Evolutionary conservation across 2,888 invertebrate species (phyloP), one percentile per base, ranked within the genome.

Genomic region (Drosophila tanythrix): DNA sequence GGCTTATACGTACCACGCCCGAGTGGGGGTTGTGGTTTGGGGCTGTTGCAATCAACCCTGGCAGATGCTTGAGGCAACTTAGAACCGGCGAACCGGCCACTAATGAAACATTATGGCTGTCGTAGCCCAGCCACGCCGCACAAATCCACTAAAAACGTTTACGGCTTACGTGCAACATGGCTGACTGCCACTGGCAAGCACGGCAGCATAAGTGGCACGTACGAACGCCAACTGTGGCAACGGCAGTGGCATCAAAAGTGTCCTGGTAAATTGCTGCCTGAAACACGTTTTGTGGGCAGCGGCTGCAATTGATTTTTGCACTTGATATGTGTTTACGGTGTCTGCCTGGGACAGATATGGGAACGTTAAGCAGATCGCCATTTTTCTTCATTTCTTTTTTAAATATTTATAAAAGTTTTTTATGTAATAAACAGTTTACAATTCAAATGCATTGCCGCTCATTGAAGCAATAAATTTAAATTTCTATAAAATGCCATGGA

Each of bases 71-170:
- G 55, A 53, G 69, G 55, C 46, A 27, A 43, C 50, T 48, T 48
- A 57, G 52, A 66, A 62, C 46, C 60, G 52, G 66, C 58, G 55
- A 69, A 61, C 50, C 75, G 62, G 74, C 90, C 77, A 85, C 89
- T 85, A 85, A 85, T 89, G 84, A 88, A 80, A 89, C 84, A 89
- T 89, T 89, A 85, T 83, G 88, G 83, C 64, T 63, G 88, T 80
- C 77, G 88, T 89, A 85, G 71, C 73, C 61, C 89, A 70, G 83
- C 85, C 75, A 70, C 74, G 88, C 83, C 85, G 70, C 76, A 84
- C 88, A 89, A 88, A 85, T 88, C 81, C 83, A 84, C 88, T 89
- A 85, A 88, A 85, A 85, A 89, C 90, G 85, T 85, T 85, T 85
- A 85, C 88, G 83, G 88, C 74, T 85, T 89, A 88, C 90, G 88